Evolutionary conservation across 2,888 invertebrate genomes (phyloP).

Genomic region (Agrotis clavis): DNA sequence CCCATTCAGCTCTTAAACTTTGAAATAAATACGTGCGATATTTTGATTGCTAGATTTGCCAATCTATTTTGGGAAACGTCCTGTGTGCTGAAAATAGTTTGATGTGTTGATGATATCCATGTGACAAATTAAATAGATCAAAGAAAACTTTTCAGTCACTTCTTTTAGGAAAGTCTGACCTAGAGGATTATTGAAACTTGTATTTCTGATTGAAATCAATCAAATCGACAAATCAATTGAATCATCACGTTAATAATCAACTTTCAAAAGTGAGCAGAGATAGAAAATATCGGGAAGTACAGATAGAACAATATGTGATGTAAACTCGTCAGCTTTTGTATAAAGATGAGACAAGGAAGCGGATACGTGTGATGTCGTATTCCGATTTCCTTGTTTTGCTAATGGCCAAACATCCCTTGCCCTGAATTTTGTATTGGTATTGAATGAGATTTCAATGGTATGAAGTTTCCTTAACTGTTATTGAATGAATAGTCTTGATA

Average conservation of each 20-base stretch:
- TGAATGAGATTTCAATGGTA: slow-evolving; percentile 11
- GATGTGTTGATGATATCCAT: slow-evolving; percentile 15
- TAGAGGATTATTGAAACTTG: neutral
- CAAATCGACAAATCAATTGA: too few species aligned
- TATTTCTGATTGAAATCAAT: neutral
- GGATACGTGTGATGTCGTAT: slow-evolving; percentile 53
- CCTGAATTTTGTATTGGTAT: slow-evolving; percentile 49
- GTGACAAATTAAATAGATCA: slow-evolving; percentile 12
- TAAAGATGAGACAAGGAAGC: slow-evolving; percentile 51
- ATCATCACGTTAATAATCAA: neutral
- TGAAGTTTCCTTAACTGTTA: slow-evolving; percentile 6
- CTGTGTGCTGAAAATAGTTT: slow-evolving; percentile 41
- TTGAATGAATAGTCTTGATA: neutral
- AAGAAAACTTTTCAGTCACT: neutral
- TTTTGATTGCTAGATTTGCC: slow-evolving; percentile 50
- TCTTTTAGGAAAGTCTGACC: neutral
- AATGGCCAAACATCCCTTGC: slow-evolving; percentile 59
- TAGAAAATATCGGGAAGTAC: neutral
- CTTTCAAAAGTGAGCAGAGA: neutral
- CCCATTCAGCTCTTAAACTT: slow-evolving; percentile 67
- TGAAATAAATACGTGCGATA: slow-evolving; percentile 45
- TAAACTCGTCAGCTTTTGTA: slow-evolving; percentile 22
- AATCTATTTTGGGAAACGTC: slow-evolving; percentile 40
- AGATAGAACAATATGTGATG: slow-evolving; percentile 20
- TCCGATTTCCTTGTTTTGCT: slow-evolving; percentile 61